Evolutionary conservation across 2,113 vertebrate species (phyloP).

Genomic region (Charina bottae): DNA sequence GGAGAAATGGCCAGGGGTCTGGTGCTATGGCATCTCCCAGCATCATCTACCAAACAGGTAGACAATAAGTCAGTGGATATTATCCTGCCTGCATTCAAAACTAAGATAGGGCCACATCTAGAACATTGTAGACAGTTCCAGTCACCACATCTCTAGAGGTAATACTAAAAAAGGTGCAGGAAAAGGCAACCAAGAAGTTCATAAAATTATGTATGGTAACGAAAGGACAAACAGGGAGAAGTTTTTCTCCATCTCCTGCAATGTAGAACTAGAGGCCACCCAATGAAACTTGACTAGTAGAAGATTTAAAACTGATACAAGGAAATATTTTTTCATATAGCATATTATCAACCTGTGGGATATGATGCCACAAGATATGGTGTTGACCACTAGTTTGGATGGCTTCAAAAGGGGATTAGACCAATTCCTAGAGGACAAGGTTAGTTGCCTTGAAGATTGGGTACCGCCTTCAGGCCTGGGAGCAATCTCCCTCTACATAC

Average conservation of each 20-base stretch:
- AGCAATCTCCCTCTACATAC: background rate
- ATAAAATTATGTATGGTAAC: background rate
- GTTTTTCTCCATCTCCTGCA: background rate
- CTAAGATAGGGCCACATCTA: background rate
- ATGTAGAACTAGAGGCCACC: background rate
- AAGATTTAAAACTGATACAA: background rate
- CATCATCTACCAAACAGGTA: background rate
- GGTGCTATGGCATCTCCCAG: background rate
- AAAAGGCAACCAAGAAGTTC: background rate
- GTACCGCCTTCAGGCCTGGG: background rate
- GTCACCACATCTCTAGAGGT: background rate
- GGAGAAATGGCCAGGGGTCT: background rate
- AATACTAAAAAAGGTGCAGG: background rate
- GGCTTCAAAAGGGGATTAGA: background rate
- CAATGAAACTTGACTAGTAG: background rate
- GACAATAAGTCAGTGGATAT: background rate
- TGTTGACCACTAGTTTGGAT: background rate
- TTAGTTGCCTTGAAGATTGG: background rate
- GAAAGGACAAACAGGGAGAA: background rate
- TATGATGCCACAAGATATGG: background rate
- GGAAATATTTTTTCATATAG: background rate
- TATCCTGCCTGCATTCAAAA: background rate
- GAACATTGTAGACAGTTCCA: background rate
- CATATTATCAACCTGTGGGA: background rate
- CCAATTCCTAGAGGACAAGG: background rate